Base-by-base conservation (phyloP, 2,797 vertebrate species). In the Megalops cyprinoides region DNA sequence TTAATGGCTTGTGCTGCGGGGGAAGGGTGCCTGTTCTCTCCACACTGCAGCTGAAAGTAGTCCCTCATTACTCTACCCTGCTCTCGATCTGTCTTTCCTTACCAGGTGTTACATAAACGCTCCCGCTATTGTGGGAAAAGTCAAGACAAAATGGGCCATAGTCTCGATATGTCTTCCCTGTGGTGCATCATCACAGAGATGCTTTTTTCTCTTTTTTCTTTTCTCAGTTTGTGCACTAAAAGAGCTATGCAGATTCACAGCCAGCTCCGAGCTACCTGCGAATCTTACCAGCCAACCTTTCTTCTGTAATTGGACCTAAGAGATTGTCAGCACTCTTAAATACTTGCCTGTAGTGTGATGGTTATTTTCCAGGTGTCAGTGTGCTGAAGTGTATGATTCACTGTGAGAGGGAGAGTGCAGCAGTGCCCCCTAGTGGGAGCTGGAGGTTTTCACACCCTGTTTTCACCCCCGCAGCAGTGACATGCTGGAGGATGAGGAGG, bases 401-500 rank as follows among this genome's bases (percentile, higher is more conserved):
- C 4, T 58, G 23, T n/a, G 67, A 25, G 18, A n/a, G 78, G 14
- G 39, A 55, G 14, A 25, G 69, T 46, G 69, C 49, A 34, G 65
- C 34, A 42, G 62, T 53, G 28, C 42, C 77, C 23, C 77, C 48
- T 55, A 53, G 67, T 28, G 34, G 71, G 0, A 10, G 14, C 34
- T 1, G 20, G 42, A 18, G 39, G 12, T 49, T 76, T 62, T 62
- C 55, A 20, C 53, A 28, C 42, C 53, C 55, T 49, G n/a, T 49
- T 49, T 39, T 51, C 18, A 65, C 34, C 15, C 14, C 44, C 7
- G 9, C 76, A 91, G 91, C 78, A 95, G 94, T 87, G 96, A 97
- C 77, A 84, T 88, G 51, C 76, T 93, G 31, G 96, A 96, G 15
- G 96, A 97, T 58, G 96, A 97, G 77, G 97, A 98, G 75, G 97